Base-by-base conservation (phyloP, 2,113 vertebrate genomes). In the Sylvilagus bachmani region DNA sequence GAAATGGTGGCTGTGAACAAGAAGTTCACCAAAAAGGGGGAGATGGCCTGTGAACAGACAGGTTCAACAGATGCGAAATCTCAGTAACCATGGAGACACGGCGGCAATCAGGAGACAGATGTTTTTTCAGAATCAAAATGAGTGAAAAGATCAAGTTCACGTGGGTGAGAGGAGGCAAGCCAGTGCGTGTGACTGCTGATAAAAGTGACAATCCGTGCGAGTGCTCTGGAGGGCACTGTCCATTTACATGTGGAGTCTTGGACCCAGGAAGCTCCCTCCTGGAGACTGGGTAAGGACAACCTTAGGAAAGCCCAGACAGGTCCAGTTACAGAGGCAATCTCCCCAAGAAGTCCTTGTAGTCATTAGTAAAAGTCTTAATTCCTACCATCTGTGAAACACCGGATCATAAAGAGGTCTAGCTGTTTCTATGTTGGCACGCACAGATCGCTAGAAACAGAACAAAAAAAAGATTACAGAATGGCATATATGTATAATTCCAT, bases 51-150 rank as follows among this genome's bases (percentile, higher is more conserved):
- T 77, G 19, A 69, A 86, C 71, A 88, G 58, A 51, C 38, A 82
- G 31, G 16, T 61, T 36, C 19, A 89, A 94, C 86, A n/a, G 21
- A 31, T 73, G 36, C 27, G 85, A 74, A 61, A 74, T 93, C 2
- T 88, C 58, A 85, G 4, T 87, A 73, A 71, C 85, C 74, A 91
- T 64, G 36, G 85, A 81, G 29, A n/a, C 64, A 73, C 31, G 5
- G 62, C 81, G 29, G 51, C 80, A 85, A 89, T 24, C 29, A 70
- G n/a, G 19, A 95, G 29, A 74, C 12, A 4, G 44, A 6, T 31
- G 44, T 83, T 55, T 64, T 92, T 95, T 77, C 24, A 79, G 49
- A 74, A 83, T 88, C 27, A 24, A 24, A 82, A 93, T 69, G 10
- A 73, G 67, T 49, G 24, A n/a, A 66, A 91, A 73, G 51, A 82